Evolutionary conservation across 1,140 invertebrate genomes (phyloP), one percentile per base, ranked within the genome.

Genomic region (Liolophura sinensis): DNA sequence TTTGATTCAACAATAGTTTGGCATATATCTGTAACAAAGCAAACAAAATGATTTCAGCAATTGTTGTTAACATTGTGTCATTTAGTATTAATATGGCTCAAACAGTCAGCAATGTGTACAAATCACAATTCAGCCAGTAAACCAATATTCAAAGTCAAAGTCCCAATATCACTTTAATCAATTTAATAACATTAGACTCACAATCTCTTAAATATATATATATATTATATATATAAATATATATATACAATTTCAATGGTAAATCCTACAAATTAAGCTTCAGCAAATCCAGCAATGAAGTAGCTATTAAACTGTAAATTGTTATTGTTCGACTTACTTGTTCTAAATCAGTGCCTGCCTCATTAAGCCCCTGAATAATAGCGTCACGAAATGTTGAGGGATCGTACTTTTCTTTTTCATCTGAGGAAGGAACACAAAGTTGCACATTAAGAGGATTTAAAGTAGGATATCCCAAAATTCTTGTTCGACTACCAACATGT

Each of bases 361-460:
- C 94, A 87, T 94, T 91, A 81, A 98, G 90, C 81, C 95, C 95
- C 87, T 91, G 89, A 81, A 98, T 90, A 85, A 98, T 91, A 78
- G 92, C 91, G 89, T 98, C 95, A 87, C 96, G 91, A 89, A 98
- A 98, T 85, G 94, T 95, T 85, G 91, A 90, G 86, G 96, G 94
- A 89, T 98, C 96, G 90, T 96, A 96, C 88, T 97, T 98, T 91
- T 98, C 95, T 91, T 95, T 97, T 93, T 98, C 96, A 98, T 98
- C 96, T 95, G 81, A 49, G 81, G 84, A 73, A 64, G 62, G 71
- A 71, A 18, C 62, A 50, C 66, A 27, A 60, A 69, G 24, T 5
- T 25, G 9, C 40, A 46, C 60, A 18, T 22, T 9, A 14, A 67
- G n/a, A 61, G 12, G 18, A 62, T n/a, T 14, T 47, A 25, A 6